phyloP scores from a whole-genome alignment of 2,113 vertebrate species.

The Hyaena hyaena region DNA sequence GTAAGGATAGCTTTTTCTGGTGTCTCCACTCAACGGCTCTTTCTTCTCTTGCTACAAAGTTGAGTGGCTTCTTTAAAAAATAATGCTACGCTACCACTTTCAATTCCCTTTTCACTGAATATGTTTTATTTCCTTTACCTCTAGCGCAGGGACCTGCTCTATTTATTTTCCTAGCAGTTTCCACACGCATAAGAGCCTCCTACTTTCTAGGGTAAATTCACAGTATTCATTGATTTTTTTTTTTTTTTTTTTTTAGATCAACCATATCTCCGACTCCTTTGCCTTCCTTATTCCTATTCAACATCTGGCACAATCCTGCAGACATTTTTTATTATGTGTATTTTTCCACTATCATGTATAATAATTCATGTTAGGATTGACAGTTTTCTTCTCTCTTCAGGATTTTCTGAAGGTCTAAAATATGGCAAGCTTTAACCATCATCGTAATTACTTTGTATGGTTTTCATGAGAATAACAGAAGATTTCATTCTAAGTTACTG shows the following conservation, averaged over 20 bases:
- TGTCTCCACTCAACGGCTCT: not conserved
- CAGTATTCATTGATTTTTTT: not conserved
- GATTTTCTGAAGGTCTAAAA: not conserved
- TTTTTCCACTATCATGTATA: accelerated
- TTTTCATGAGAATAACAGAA: not conserved
- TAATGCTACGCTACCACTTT: accelerated
- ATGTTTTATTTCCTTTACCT: too few relatives aligned
- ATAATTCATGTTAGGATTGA: not conserved
- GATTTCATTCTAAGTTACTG: not conserved
- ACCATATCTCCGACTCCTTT: too few relatives aligned
- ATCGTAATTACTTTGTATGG: not conserved
- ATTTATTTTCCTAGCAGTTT: not conserved
- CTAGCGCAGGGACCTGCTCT: not conserved
- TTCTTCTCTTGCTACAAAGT: not conserved
- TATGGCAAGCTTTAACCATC: not conserved
- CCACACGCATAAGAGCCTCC: not conserved
- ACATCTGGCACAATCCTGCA: not conserved
- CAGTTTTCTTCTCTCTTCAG: not conserved
- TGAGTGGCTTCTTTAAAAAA: not conserved
- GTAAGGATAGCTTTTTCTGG: not conserved
- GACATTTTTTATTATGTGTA: not conserved
- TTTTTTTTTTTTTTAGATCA: not conserved
- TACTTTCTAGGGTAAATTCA: not conserved
- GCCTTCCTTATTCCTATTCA: not conserved
- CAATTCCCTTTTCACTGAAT: accelerated